Percentiles rank a stretch among this genome's conserved stretches.
phyloP scores from a whole-genome alignment of 2,113 vertebrate genomes.

The Eptesicus fuscus region DNA sequence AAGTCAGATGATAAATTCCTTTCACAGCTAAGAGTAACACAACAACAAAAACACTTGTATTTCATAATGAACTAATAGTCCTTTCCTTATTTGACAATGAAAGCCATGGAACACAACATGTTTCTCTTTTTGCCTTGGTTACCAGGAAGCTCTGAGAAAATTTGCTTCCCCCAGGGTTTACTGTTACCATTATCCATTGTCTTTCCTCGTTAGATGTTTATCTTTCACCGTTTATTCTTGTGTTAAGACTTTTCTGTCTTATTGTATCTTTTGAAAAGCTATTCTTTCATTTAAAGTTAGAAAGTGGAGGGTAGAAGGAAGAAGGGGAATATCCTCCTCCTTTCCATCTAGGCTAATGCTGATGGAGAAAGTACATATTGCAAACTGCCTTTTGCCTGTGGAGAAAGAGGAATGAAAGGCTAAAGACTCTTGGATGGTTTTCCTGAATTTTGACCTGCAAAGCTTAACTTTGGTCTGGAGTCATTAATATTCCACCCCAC shows the following conservation, averaged over 20 bases:
- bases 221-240: neutral
- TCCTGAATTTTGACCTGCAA: constrained; percentile 14
- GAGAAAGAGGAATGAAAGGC: neutral
- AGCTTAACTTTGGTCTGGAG: neutral
- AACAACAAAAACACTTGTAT: neutral
- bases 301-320: neutral
- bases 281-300: constrained; percentile 17
- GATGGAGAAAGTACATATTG: neutral
- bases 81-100: neutral
- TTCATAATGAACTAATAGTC: neutral
- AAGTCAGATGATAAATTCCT: neutral
- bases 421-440: neutral
- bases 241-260: neutral
- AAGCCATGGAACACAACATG: neutral
- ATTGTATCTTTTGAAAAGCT: neutral
- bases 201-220: neutral
- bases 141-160: constrained; percentile 46
- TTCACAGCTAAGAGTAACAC: neutral
- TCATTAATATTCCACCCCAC: neutral
- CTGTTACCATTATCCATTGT: neutral
- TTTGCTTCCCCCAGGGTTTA: neutral
- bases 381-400: neutral
- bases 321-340: neutral
- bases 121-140: neutral
- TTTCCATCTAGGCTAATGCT: neutral